Conservation (phyloP, 2,888 invertebrate species). For the Oxytorus armatus region DNA sequence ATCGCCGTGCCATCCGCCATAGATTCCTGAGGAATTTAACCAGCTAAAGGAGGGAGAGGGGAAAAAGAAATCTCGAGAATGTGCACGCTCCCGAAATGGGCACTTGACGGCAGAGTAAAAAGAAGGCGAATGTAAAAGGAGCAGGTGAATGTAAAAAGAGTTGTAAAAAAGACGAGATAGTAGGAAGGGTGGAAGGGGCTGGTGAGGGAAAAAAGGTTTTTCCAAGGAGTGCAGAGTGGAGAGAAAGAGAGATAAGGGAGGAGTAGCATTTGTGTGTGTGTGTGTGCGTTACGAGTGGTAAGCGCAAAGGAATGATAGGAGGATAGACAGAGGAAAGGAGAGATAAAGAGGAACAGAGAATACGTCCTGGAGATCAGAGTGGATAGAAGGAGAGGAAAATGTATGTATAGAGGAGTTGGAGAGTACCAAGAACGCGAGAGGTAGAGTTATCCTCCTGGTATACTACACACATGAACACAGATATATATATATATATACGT, state of each 20-base stretch:
- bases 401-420: conserved; percentile 39
- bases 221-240: conserved; percentile 14
- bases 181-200: conserved; percentile 15
- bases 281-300: conserved; percentile 57
- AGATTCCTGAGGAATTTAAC: conserved; percentile 18
- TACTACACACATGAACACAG: conserved; percentile 26
- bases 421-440: conserved; percentile 44
- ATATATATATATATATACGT: not conserved
- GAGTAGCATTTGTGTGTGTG: conserved; percentile 27
- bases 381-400: conserved; percentile 32
- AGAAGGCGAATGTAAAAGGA: conserved; percentile 21
- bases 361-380: conserved; percentile 52
- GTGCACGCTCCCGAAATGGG: conserved; percentile 46
- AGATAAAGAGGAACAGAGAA: conserved; percentile 43
- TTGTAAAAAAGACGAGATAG: conserved; percentile 35
- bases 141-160: conserved; percentile 30
- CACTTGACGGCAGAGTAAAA: conserved; percentile 38
- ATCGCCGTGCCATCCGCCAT: not conserved
- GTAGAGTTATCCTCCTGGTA: conserved; percentile 53
- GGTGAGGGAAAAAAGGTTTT: conserved; percentile 8
- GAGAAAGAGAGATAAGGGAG: conserved; percentile 15
- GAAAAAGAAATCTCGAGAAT: conserved; percentile 40
- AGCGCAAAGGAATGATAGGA: conserved; percentile 40
- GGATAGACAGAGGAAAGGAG: conserved; percentile 58
- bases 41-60: not conserved